Base-by-base conservation (phyloP, 2,797 vertebrate species). In the Thripadectes ignobilis region DNA sequence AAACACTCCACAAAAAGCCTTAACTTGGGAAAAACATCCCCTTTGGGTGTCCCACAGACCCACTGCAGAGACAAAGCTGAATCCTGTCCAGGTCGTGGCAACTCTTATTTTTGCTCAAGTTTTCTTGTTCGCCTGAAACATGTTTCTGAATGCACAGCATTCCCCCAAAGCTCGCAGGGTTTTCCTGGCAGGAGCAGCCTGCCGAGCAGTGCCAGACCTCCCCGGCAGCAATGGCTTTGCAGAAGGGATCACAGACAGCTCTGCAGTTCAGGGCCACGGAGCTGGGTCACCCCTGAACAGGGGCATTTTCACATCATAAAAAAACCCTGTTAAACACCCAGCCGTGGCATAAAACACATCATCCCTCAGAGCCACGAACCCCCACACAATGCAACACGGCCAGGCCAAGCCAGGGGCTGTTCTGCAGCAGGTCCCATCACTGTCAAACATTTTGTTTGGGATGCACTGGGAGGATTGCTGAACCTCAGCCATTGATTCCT, bases 201-300 rank as follows among this genome's bases (percentile, higher is more conserved):
- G 61, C 75, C 18, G 76, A 27, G 36, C 68, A 5, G 51, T 58
- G 95, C 95, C 96, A 96, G 96, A 95, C 94, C 94, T 94, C 95
- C 95, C 95, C 39, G 1, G 85, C 77, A 80, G 92, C 92, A 59
- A 94, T 2, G 92, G 96, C 9, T 86, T 81, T 34, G 91, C 76
- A 73, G 89, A 22, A 6, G 69, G 57, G 79, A 67, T 18, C 75
- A 27, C 73, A 78, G 85, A 15, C 84, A 29, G 74, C 89, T 49
- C 84, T 49, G 52, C 85, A 39, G 58, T 13, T 55, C 5, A 7
- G 67, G 71, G 84, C 82, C 57, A 14, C 2, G 2, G 84, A 55
- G 92, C 89, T 32, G 91, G 84, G 77, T 68, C 80, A 6, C 68
- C 90, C 93, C 23, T 22, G 9, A 59, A 38, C 72, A 1, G 43